phyloP scores from a whole-genome alignment of 2,888 invertebrate species.

The Clostera curtula region DNA sequence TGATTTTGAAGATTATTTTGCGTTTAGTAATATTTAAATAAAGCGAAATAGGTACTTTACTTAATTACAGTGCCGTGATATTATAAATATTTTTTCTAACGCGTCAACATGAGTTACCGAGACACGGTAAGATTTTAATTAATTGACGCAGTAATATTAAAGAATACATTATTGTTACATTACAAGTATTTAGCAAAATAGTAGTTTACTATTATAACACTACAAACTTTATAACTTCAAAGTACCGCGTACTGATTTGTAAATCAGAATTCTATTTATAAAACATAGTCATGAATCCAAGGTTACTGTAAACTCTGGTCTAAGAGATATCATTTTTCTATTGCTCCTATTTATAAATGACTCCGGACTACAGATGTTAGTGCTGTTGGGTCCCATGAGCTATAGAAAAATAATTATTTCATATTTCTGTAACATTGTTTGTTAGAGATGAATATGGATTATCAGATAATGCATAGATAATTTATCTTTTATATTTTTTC shows the following conservation, averaged over 20 bases:
- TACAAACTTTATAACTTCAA: too few relatives aligned
- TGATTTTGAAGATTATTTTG: too few relatives aligned
- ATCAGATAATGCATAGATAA: not conserved
- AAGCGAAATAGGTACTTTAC: too few relatives aligned
- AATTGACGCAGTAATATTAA: constrained; percentile 2
- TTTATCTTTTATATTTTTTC: constrained; percentile 20
- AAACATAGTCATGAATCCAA: constrained; percentile 47
- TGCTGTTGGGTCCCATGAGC: not conserved
- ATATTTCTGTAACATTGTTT: not conserved
- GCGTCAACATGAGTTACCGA: constrained; percentile 53
- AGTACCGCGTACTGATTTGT: too few relatives aligned
- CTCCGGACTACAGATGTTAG: too few relatives aligned
- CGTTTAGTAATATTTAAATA: too few relatives aligned
- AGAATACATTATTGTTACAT: too few relatives aligned
- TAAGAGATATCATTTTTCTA: constrained; percentile 42
- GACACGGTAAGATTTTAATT: constrained; percentile 44
- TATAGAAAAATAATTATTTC: not conserved
- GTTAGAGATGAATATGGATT: not conserved
- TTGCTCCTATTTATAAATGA: constrained; percentile 17
- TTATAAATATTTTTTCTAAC: constrained; percentile 3
- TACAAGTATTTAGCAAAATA: too few relatives aligned
- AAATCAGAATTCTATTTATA: constrained; percentile 61
- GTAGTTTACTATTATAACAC: too few relatives aligned
- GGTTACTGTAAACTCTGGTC: constrained; percentile 32
- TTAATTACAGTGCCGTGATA: too few relatives aligned